Percentiles rank a stretch among this genome's conserved stretches.
These are phyloP conservation scores for Dicerorhinus sumatrensis DNA, from an alignment of 2,113 vertebrate genomes.

Conservation along the genomic window DNA sequence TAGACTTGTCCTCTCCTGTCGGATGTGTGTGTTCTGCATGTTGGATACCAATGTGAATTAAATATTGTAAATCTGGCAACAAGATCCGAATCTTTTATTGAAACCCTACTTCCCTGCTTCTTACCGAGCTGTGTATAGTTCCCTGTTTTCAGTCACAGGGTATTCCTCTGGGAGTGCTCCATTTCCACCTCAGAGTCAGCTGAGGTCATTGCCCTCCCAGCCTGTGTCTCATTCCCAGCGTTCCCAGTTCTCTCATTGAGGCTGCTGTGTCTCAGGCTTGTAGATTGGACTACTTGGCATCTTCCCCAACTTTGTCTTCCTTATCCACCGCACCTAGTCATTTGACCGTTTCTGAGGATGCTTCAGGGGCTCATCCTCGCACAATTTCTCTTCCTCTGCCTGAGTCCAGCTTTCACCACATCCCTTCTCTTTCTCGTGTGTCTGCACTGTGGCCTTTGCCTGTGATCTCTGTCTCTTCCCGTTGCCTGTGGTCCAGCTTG, in stretches of 20 bases:
- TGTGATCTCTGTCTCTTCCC: not conserved
- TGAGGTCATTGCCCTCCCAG: too few relatives aligned
- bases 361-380: not conserved
- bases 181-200: too few relatives aligned
- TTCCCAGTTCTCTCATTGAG: fast-evolving
- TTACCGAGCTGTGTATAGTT: not conserved
- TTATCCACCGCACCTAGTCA: fast-evolving
- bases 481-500: not conserved
- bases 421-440: fast-evolving
- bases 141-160: too few relatives aligned
- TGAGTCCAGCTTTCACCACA: fast-evolving
- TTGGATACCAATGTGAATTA: not conserved
- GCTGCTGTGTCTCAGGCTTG: fast-evolving
- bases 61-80: not conserved
- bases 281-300: not conserved
- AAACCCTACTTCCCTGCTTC: not conserved
- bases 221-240: not conserved
- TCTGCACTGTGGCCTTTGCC: not conserved
- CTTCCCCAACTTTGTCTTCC: not conserved
- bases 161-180: fast-evolving
- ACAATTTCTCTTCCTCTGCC: fast-evolving
- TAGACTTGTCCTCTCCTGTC: not conserved
- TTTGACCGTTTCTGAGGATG: not conserved
- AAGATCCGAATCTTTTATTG: too few relatives aligned
- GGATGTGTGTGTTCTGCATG: not conserved